phyloP scores from a whole-genome alignment of 2,888 invertebrate species.

The Eupelmus urozonus region DNA sequence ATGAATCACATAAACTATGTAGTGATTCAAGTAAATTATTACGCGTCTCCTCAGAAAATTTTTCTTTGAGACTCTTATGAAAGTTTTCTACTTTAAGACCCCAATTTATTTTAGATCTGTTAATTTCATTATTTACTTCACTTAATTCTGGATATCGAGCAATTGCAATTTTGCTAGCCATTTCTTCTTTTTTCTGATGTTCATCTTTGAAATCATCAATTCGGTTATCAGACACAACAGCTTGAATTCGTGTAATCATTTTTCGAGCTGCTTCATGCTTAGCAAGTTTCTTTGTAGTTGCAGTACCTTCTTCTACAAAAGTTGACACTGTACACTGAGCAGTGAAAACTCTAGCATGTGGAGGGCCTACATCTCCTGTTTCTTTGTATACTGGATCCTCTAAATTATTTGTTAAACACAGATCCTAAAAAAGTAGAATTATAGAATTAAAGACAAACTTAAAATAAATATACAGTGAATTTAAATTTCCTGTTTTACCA shows the following conservation, averaged over 20 bases:
- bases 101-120: conserved; percentile 65
- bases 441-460: conserved; percentile 26
- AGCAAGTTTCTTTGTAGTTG: conserved; percentile 83
- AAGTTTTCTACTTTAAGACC: conserved; percentile 71
- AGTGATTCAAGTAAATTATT: conserved; percentile 60
- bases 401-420: conserved; percentile 77
- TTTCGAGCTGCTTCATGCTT: conserved; percentile 82
- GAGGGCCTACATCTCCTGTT: conserved; percentile 83
- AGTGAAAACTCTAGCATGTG: conserved; percentile 83
- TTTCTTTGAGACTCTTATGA: conserved; percentile 64
- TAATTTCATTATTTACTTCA: conserved; percentile 39
- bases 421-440: conserved; percentile 62
- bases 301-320: conserved; percentile 79
- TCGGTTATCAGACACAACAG: conserved; percentile 63
- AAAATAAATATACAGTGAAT: conserved; percentile 18
- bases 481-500: too few relatives aligned
- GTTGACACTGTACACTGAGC: conserved; percentile 79
- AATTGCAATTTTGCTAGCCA: conserved; percentile 53
- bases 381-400: conserved; percentile 79
- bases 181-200: conserved; percentile 49
- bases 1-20: conserved; percentile 12
- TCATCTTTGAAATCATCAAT: background rate
- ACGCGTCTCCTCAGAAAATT: conserved; percentile 59
- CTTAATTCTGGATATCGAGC: conserved; percentile 59
- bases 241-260: conserved; percentile 69